A percentile compares a stretch with the other conserved stretches of the same genome.
phyloP scores from a whole-genome alignment of 1,140 invertebrate genomes.

The Formica selysi region DNA sequence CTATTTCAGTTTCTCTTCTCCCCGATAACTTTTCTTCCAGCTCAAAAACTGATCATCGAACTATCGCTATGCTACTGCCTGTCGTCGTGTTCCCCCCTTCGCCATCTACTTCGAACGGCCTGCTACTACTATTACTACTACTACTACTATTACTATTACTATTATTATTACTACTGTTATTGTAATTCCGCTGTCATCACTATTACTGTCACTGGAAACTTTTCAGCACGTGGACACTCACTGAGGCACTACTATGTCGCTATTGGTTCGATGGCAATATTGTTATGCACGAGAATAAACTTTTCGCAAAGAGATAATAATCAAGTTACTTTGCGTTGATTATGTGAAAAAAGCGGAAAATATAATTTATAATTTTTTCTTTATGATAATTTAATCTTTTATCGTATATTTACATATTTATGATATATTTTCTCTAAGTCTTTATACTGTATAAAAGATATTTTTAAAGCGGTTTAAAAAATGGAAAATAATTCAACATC shows the following conservation, averaged over 20 bases:
- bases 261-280: constrained; percentile 34
- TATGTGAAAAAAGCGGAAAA: background rate
- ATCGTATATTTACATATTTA: background rate
- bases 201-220: constrained; percentile 63
- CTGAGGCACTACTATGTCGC: constrained; percentile 38
- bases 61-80: constrained; percentile 72
- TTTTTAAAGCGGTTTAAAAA: background rate
- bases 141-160: constrained; percentile 50
- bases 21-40: constrained; percentile 69
- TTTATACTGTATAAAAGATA: background rate
- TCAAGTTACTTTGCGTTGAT: background rate
- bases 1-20: constrained; percentile 12
- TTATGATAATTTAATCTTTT: background rate
- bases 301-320: background rate
- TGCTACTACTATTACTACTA: constrained; percentile 68
- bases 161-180: constrained; percentile 45
- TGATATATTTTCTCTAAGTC: too few species aligned
- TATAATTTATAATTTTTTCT: background rate
- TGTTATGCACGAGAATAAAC: background rate
- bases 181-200: constrained; percentile 41
- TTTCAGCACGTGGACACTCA: constrained; percentile 66
- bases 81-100: constrained; percentile 69
- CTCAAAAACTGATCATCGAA: constrained; percentile 66
- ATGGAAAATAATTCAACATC: background rate
- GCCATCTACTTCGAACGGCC: constrained; percentile 69